Evolutionary conservation across 1,140 invertebrate genomes (phyloP).

Genomic region (Brachionus plicatilis): DNA sequence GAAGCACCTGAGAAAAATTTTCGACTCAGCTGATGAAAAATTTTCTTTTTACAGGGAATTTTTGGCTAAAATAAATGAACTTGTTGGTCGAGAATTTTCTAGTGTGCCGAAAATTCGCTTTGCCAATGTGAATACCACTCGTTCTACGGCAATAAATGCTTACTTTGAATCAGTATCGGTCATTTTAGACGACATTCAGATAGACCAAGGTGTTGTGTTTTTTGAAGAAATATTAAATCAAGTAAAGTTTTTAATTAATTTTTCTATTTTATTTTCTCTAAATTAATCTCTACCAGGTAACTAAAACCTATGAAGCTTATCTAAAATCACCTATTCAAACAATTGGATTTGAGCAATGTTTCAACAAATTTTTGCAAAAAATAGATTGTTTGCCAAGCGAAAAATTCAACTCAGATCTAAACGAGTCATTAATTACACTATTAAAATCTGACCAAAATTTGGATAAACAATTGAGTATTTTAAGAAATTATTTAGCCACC

Average conservation of each 20-base stretch:
- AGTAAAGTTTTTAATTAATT: not conserved
- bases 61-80: not conserved
- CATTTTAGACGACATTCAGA: not conserved
- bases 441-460: not conserved
- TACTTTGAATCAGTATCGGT: not conserved
- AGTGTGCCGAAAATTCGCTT: not conserved
- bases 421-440: not conserved
- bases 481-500: not conserved
- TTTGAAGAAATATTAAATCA: not conserved
- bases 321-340: not conserved
- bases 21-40: slow-evolving; percentile 4
- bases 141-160: not conserved
- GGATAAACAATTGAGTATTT: not conserved
- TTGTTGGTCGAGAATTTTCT: not conserved
- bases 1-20: not conserved
- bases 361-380: not conserved
- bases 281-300: not conserved
- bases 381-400: not conserved
- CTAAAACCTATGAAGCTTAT: not conserved
- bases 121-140: not conserved
- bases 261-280: not conserved
- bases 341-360: not conserved
- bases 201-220: not conserved
- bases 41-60: not conserved
- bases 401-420: not conserved